Percentiles rank a stretch among this genome's conserved stretches.
Conservation (phyloP, 2,113 vertebrate species). For the Gymnogyps californianus region DNA sequence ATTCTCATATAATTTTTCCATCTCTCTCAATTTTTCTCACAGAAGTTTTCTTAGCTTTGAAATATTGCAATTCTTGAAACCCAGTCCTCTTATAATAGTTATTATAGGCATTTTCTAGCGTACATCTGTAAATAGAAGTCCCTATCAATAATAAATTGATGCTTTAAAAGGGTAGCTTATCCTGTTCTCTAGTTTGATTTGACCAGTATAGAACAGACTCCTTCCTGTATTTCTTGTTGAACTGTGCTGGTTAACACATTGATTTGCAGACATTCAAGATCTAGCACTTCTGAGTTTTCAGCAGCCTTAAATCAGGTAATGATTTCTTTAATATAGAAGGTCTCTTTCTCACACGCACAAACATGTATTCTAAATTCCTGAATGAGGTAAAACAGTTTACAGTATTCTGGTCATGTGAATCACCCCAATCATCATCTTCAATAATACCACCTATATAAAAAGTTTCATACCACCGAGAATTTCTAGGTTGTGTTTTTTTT, state of each 20-base stretch:
- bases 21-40: neutral
- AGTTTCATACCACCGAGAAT: neutral
- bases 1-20: neutral
- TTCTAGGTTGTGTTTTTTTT: neutral
- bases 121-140: neutral
- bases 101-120: neutral
- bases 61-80: neutral
- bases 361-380: neutral
- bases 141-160: neutral
- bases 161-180: neutral
- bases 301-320: neutral
- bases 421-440: neutral
- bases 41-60: neutral
- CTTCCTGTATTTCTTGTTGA: neutral
- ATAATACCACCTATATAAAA: neutral
- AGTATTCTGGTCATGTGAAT: neutral
- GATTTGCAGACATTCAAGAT: neutral
- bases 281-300: neutral
- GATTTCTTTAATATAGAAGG: neutral
- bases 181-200: neutral
- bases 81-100: neutral
- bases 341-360: neutral
- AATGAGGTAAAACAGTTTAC: neutral
- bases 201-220: neutral
- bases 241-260: neutral